A percentile compares a stretch with the other conserved stretches of the same genome.
These are phyloP conservation scores for Scaptomyza parva DNA, from an alignment of 2,888 invertebrate genomes.

Conservation along the genomic window DNA sequence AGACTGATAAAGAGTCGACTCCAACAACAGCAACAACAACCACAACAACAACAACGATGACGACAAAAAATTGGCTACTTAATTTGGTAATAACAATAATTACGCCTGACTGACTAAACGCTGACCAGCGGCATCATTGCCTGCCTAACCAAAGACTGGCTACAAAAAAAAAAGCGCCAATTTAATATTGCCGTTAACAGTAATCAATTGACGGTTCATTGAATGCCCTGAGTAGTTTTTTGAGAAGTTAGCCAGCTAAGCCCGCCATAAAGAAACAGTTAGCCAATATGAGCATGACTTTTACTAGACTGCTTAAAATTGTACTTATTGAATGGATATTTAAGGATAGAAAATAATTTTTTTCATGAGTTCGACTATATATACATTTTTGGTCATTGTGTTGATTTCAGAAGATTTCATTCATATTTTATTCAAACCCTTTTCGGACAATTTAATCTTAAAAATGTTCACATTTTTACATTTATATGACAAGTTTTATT, in stretches of 20 bases:
- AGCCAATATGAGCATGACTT: conserved; percentile 11
- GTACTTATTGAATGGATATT: background rate
- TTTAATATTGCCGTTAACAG: conserved; percentile 57
- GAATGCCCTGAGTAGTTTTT: conserved; percentile 49
- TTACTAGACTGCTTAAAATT: background rate
- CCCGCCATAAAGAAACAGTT: conserved; percentile 25
- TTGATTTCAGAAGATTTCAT: too few relatives aligned
- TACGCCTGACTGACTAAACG: conserved; percentile 79
- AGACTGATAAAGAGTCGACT: conserved; percentile 64
- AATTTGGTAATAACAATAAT: conserved; percentile 80
- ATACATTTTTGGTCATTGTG: too few relatives aligned
- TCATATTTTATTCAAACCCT: too few relatives aligned
- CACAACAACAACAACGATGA: background rate
- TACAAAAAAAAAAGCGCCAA: conserved; percentile 32
- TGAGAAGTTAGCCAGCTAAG: conserved; percentile 14
- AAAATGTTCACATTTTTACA: too few relatives aligned
- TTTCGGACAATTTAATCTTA: too few relatives aligned
- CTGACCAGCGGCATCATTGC: conserved; percentile 66
- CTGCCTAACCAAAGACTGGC: conserved; percentile 30
- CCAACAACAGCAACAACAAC: conserved; percentile 7
- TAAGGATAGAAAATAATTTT: background rate
- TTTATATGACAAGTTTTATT: too few relatives aligned
- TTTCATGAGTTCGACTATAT: background rate
- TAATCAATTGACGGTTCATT: conserved; percentile 59
- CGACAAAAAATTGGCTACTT: conserved; percentile 76